These are phyloP conservation scores for Kradibia gibbosae DNA, from an alignment of 1,140 invertebrate species.

Conservation along the genomic window DNA sequence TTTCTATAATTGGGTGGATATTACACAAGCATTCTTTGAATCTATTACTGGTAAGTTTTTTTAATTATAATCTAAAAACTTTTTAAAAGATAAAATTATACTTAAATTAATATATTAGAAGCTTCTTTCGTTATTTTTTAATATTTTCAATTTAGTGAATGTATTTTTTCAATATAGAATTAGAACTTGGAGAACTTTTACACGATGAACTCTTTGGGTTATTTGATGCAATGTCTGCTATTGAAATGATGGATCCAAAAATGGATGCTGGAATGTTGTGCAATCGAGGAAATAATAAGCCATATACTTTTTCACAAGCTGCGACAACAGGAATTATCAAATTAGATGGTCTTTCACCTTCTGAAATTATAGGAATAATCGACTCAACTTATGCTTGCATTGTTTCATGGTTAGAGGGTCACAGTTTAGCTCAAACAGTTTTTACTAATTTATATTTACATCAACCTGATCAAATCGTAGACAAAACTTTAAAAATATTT, in stretches of 20 bases:
- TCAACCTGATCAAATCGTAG: slow-evolving; percentile 88
- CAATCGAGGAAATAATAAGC: slow-evolving; percentile 87
- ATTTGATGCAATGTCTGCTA: slow-evolving; percentile 99
- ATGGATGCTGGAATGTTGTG: slow-evolving; percentile 99
- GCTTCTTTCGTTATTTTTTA: neutral
- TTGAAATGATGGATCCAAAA: slow-evolving; percentile 99
- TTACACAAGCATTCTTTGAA: slow-evolving; percentile 83
- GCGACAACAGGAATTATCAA: slow-evolving; percentile 86
- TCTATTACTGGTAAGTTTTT: slow-evolving; percentile 80
- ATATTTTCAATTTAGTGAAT: neutral
- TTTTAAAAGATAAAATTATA: neutral
- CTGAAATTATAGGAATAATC: slow-evolving; percentile 90
- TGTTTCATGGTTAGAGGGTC: slow-evolving; percentile 95
- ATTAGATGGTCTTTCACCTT: slow-evolving; percentile 81
- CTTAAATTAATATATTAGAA: neutral
- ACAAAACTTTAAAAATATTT: slow-evolving; percentile 89
- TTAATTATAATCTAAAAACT: slow-evolving; percentile 7
- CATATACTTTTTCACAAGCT: slow-evolving; percentile 91
- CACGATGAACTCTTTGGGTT: slow-evolving; percentile 94
- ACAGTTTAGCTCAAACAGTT: slow-evolving; percentile 96
- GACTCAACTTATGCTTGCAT: slow-evolving; percentile 94
- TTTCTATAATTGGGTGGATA: slow-evolving; percentile 83
- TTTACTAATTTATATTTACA: slow-evolving; percentile 98
- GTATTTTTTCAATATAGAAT: slow-evolving; percentile 73
- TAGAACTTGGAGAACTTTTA: slow-evolving; percentile 89